A percentile compares a stretch with the other conserved stretches of the same genome.
These are phyloP conservation scores for Autographa pulchrina DNA, from an alignment of 2,888 invertebrate genomes.

Conservation along the genomic window DNA sequence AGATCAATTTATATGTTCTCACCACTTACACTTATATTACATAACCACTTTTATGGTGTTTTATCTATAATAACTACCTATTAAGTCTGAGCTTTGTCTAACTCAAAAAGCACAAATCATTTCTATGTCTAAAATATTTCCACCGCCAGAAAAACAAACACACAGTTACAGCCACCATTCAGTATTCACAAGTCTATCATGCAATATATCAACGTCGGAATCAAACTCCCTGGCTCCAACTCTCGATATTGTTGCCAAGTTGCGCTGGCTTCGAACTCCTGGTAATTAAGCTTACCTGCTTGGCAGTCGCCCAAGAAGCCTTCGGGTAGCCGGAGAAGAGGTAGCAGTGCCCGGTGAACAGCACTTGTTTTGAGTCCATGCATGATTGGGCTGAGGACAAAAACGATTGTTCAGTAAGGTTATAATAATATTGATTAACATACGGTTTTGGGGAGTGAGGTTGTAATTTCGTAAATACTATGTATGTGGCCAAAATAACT, in stretches of 20 bases:
- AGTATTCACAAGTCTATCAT: background rate
- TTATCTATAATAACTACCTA: too few relatives aligned
- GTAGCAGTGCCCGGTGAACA: slow-evolving; percentile 93
- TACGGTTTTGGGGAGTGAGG: too few relatives aligned
- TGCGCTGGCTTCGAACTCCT: background rate
- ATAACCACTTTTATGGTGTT: too few relatives aligned
- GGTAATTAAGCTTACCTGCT: slow-evolving; percentile 71
- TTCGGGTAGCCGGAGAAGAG: slow-evolving; percentile 93
- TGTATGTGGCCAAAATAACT: too few relatives aligned
- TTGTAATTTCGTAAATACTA: too few relatives aligned
- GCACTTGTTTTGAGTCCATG: slow-evolving; percentile 91
- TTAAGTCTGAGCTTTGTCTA: too few relatives aligned
- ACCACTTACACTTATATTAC: too few relatives aligned
- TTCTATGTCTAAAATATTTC: background rate
- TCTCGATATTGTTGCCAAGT: slow-evolving; percentile 4
- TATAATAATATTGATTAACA: background rate
- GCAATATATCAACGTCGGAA: background rate
- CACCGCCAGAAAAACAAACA: background rate
- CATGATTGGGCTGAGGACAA: slow-evolving; percentile 91
- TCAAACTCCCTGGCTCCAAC: background rate
- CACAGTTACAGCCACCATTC: background rate
- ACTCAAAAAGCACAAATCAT: background rate
- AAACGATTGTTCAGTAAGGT: slow-evolving; percentile 1
- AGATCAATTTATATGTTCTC: too few relatives aligned
- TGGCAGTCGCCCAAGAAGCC: slow-evolving; percentile 91